Evolutionary conservation across 1,140 invertebrate species (phyloP).

Genomic region (Drosophila nikananu): DNA sequence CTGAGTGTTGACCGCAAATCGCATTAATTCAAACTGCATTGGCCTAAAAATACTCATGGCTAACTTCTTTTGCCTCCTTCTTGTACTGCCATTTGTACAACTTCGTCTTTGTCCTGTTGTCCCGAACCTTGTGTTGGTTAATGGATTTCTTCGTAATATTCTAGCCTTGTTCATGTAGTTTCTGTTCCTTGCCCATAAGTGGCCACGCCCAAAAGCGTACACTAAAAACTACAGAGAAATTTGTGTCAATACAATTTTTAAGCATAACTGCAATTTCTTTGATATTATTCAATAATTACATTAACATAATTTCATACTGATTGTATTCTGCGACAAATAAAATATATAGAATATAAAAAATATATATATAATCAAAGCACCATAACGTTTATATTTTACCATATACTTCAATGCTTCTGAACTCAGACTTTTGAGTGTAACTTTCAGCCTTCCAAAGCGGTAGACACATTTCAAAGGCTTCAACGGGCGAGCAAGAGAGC

Average conservation of each 20-base stretch:
- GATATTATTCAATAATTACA: no score
- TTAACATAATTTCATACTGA: no score
- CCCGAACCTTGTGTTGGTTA: constrained; percentile 29
- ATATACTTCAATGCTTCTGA: not conserved
- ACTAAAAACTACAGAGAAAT: not conserved
- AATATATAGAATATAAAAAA: no score
- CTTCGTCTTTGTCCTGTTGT: constrained; percentile 21
- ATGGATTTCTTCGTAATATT: constrained; percentile 44
- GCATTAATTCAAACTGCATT: constrained; percentile 40
- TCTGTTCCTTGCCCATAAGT: constrained; percentile 25
- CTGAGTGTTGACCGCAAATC: constrained; percentile 47
- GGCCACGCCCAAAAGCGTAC: constrained; percentile 45
- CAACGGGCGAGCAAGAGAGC: constrained; percentile 31
- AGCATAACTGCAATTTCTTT: no score
- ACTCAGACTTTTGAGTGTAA: constrained; percentile 2
- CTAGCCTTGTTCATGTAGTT: constrained; percentile 10
- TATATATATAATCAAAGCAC: not conserved
- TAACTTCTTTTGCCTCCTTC: not conserved
- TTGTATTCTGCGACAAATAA: no score
- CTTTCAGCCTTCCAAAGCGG: not conserved
- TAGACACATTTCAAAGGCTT: constrained; percentile 62
- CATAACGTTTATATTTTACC: not conserved
- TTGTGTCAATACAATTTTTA: no score
- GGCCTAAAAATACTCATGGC: constrained; percentile 9
- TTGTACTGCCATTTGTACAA: not conserved